A percentile compares a stretch with the other conserved stretches of the same genome.
phyloP scores from a whole-genome alignment of 1,140 invertebrate genomes.

The Teleogryllus occipitalis region DNA sequence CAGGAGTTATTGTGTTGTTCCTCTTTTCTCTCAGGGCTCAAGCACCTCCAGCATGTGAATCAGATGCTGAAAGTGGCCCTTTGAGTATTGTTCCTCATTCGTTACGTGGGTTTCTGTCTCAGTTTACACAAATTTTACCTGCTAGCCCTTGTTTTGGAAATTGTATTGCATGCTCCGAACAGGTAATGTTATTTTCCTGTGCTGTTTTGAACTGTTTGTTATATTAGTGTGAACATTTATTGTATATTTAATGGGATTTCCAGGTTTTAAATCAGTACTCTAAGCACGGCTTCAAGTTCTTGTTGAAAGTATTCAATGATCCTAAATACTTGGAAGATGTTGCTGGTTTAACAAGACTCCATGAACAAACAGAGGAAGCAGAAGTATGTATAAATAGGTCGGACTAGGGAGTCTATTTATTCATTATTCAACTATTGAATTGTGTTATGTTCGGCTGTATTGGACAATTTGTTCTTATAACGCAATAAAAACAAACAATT shows the following conservation, averaged over 20 bases:
- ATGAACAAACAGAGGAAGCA: constrained; percentile 51
- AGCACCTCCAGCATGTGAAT: constrained; percentile 29
- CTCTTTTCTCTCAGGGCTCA: constrained; percentile 32
- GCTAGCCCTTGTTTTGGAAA: constrained; percentile 75
- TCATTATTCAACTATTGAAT: no score
- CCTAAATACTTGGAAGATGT: constrained; percentile 79
- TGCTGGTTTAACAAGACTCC: constrained; percentile 72
- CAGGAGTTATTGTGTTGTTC: constrained; percentile 9
- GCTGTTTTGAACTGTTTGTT: background rate
- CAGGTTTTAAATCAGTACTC: constrained; percentile 61
- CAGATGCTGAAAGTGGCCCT: constrained; percentile 40
- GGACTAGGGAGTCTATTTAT: no score
- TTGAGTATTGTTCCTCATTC: constrained; percentile 89
- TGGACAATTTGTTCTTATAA: no score
- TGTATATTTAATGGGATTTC: background rate
- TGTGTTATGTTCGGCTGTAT: no score
- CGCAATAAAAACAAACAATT: no score
- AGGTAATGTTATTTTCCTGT: constrained; percentile 31
- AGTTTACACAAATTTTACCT: constrained; percentile 70
- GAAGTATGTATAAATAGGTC: constrained; percentile 39
- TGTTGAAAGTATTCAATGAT: constrained; percentile 77
- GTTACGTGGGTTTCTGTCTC: constrained; percentile 80
- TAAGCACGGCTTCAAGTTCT: constrained; percentile 62
- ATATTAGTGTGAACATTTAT: background rate
- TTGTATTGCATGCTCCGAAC: constrained; percentile 83